Conservation (phyloP, 2,797 vertebrate genomes). For the Furcifer pardalis region DNA sequence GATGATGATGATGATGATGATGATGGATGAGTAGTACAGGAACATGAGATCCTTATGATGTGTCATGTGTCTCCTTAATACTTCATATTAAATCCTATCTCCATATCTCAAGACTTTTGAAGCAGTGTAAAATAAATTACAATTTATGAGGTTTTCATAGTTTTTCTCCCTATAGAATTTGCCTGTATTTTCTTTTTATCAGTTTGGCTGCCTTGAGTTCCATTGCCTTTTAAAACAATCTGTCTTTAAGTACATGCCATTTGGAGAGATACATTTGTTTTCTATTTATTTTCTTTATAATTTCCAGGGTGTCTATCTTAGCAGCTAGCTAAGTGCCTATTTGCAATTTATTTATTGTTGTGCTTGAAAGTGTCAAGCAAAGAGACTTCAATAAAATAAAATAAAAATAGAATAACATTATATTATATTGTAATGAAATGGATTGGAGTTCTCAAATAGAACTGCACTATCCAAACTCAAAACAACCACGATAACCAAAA, state of each 20-base stretch:
- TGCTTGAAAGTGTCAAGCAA: neutral
- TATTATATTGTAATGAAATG: neutral
- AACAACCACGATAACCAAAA: neutral
- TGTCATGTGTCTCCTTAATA: conserved; percentile 3
- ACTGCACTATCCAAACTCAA: neutral
- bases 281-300: conserved; percentile 18
- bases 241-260: neutral
- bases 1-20: no score
- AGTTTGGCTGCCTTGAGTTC: rapidly evolving
- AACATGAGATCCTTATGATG: neutral
- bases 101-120: conserved; percentile 39
- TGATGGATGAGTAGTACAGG: neutral
- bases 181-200: conserved; percentile 28
- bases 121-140: conserved; percentile 43
- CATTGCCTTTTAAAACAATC: conserved; percentile 45
- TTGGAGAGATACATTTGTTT: conserved; percentile 20
- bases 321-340: rapidly evolving
- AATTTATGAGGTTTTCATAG: conserved; percentile 36
- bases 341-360: conserved; percentile 8
- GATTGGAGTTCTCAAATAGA: neutral
- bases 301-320: neutral
- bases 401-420: neutral
- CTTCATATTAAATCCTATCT: conserved; percentile 45
- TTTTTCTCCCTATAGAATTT: conserved; percentile 34
- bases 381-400: neutral